phyloP scores from a whole-genome alignment of 2,888 invertebrate genomes.

The Rotaria socialis region DNA sequence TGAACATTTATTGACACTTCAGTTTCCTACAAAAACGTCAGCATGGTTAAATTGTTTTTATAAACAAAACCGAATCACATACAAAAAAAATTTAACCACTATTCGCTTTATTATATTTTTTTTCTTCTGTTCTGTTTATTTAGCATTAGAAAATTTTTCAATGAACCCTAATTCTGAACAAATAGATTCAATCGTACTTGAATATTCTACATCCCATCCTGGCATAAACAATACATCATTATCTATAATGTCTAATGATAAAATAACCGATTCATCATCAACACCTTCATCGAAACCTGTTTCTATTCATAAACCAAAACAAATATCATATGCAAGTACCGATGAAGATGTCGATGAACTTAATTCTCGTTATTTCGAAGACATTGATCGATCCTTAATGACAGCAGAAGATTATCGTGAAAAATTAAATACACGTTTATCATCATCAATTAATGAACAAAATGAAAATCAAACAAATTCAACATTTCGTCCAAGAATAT shows the following conservation, averaged over 20 bases:
- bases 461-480: not conserved
- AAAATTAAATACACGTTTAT: not conserved
- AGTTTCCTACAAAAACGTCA: too few species aligned
- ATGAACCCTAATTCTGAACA: not conserved
- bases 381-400: not conserved
- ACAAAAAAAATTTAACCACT: too few species aligned
- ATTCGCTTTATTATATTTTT: too few species aligned
- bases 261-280: not conserved
- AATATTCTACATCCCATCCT: not conserved
- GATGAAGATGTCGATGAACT: slow-evolving; percentile 30
- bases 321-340: slow-evolving; percentile 8
- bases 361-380: not conserved
- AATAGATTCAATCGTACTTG: not conserved
- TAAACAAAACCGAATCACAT: too few species aligned
- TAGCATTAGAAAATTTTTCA: not conserved
- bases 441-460: too few species aligned
- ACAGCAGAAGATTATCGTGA: not conserved
- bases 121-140: not conserved
- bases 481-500: not conserved
- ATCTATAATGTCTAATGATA: not conserved
- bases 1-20: too few species aligned
- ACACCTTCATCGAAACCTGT: not conserved
- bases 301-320: not conserved
- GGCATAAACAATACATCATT: not conserved
- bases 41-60: too few species aligned